phyloP scores from a whole-genome alignment of 2,888 invertebrate species.

The Cepaea hortensis region DNA sequence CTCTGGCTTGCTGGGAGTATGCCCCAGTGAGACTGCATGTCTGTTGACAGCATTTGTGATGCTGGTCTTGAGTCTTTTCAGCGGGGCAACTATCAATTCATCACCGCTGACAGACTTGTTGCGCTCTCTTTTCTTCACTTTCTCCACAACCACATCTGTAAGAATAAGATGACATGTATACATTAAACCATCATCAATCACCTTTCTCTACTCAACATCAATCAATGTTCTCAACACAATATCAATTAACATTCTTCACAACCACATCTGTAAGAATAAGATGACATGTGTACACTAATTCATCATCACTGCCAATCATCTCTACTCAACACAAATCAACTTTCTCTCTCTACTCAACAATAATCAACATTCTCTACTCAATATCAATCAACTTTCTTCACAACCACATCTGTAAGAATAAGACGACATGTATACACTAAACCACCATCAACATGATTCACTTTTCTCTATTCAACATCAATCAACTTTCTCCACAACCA shows the following conservation, averaged over 20 bases:
- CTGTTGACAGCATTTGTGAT: conserved; percentile 54
- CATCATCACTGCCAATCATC: neutral
- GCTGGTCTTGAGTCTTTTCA: conserved; percentile 48
- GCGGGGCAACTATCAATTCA: conserved; percentile 39
- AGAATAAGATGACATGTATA: neutral
- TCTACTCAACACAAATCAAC: neutral
- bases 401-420: conserved; percentile 11
- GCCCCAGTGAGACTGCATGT: conserved; percentile 43
- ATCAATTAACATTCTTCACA: conserved; percentile 4
- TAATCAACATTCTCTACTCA: neutral
- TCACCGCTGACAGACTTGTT: conserved; percentile 36
- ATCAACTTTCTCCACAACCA: neutral
- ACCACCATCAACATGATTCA: neutral
- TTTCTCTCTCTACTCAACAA: neutral
- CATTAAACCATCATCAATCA: neutral
- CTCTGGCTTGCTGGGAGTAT: neutral
- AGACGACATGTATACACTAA: neutral
- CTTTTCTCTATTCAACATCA: neutral
- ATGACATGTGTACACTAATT: neutral
- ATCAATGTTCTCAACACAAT: neutral
- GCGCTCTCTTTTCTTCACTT: conserved; percentile 40
- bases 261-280: conserved; percentile 11
- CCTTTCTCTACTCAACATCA: neutral
- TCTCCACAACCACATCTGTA: conserved; percentile 5
- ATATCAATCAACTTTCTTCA: neutral